A percentile compares a stretch with the other conserved stretches of the same genome.
Conservation (phyloP, 2,113 vertebrate species). For the Sigmodon hispidus region DNA sequence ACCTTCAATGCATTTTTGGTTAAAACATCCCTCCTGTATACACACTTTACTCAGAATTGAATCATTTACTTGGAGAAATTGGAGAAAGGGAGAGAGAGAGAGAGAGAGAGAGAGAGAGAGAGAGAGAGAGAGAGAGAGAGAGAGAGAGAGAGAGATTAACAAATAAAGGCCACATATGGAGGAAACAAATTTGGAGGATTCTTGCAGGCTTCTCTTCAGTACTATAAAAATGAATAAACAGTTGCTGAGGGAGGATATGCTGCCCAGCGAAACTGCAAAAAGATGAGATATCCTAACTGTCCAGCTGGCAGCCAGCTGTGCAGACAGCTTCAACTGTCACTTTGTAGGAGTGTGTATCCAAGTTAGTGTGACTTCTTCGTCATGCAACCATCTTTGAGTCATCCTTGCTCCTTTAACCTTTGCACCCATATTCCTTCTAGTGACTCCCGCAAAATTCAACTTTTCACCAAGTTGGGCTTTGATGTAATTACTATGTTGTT, state of each 20-base stretch:
- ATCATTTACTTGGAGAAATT: too few species aligned
- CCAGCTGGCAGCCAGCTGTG: neutral
- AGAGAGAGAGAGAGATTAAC: neutral
- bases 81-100: too few species aligned
- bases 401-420: neutral
- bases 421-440: too few species aligned
- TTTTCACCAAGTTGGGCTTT: neutral
- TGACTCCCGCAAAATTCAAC: neutral
- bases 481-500: neutral
- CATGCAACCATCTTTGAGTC: neutral
- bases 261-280: neutral
- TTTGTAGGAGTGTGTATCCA: neutral
- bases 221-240: neutral
- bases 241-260: neutral
- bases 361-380: too few species aligned
- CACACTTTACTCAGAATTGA: neutral
- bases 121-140: neutral
- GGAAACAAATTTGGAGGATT: neutral
- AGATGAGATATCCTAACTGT: neutral
- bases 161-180: neutral
- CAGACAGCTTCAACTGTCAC: neutral
- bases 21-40: neutral
- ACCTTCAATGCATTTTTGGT: neutral
- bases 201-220: too few species aligned
- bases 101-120: neutral